A percentile compares a stretch with the other conserved stretches of the same genome.
These are phyloP conservation scores for Prorops nasuta DNA, from an alignment of 1,140 invertebrate genomes.

Conservation along the genomic window DNA sequence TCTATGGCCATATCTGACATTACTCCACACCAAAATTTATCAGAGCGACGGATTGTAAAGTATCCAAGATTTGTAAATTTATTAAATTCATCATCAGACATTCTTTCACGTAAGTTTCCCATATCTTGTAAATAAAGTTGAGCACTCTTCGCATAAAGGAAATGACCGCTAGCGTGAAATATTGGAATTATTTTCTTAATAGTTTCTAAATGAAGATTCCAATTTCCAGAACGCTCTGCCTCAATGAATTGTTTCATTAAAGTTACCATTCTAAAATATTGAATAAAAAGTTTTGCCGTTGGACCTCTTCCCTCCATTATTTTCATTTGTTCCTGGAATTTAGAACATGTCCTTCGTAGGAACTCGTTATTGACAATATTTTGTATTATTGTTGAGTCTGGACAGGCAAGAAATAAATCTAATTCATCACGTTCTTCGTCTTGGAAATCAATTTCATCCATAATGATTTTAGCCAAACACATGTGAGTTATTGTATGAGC, in stretches of 20 bases:
- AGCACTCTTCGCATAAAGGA: too few species aligned
- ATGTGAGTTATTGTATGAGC: slow-evolving; percentile 39
- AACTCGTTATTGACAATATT: neutral
- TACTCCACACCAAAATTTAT: slow-evolving; percentile 37
- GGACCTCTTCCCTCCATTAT: slow-evolving; percentile 18
- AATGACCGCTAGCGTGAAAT: too few species aligned
- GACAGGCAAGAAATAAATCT: neutral
- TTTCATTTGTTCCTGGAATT: neutral
- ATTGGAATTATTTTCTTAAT: slow-evolving; percentile 8
- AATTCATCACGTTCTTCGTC: neutral
- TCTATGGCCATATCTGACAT: slow-evolving; percentile 41
- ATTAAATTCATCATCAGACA: slow-evolving; percentile 17
- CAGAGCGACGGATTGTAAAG: slow-evolving; percentile 32
- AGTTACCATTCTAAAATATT: slow-evolving; percentile 19
- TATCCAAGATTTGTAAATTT: slow-evolving; percentile 22
- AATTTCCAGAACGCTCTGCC: neutral
- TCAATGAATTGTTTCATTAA: neutral
- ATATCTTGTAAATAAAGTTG: slow-evolving; percentile 31
- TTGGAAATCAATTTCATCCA: slow-evolving; percentile 9
- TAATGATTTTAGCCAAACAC: slow-evolving; percentile 34
- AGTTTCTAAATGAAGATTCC: slow-evolving; percentile 16
- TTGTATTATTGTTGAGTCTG: neutral
- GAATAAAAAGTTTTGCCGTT: slow-evolving; percentile 31
- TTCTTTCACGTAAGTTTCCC: slow-evolving; percentile 27
- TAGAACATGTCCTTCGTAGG: neutral